Base-by-base conservation (phyloP, 2,113 vertebrate species). In the Trogon melanurus region DNA sequence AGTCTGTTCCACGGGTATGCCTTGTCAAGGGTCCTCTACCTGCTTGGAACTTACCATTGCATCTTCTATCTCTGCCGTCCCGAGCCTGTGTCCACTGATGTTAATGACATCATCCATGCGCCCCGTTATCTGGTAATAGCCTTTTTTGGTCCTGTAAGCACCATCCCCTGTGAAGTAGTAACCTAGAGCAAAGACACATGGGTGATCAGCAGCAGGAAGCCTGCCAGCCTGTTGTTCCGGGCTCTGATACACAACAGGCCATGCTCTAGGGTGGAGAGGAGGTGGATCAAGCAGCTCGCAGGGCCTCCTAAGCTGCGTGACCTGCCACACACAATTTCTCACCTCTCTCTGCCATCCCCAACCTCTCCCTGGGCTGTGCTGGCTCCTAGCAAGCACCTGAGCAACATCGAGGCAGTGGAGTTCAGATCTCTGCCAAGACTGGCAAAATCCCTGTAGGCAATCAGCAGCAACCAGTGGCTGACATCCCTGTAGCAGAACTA, bases 101-200 rank as follows among this genome's bases (percentile, higher is more conserved):
- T 99, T 99, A 88, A 99, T 99, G 92, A 99, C 98, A 2, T 99
- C 99, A 23, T 99, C 99, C 98, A 99, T 98, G 29, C 99, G 98
- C 7, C 99, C 99, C 0, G 99, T 99, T 80, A 99, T 99, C 98
- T 99, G 99, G 94, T 99, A 99, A 94, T 98, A 98, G 12, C 99
- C 99, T 3, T 98, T 93, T 67, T 97, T 69, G 4, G 98, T 98
- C 47, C 99, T 98, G 95, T 97, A 84, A 7, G 98, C 99, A 65
- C 99, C 98, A 26, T 99, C 99, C 4, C 99, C 99, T 5, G 98
- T 99, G 95, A 99, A 99, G 88, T 99, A 99, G 90, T 98, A 97
- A 41, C 99, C 99, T 99, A 72, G 9, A 79, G 79, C n/a, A 85
- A 65, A 44, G 30, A 67, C 53, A 82, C 0, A 0, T 3, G 9